Evolutionary conservation across 1,140 invertebrate genomes (phyloP).

Genomic region (Rhyzopertha dominica): DNA sequence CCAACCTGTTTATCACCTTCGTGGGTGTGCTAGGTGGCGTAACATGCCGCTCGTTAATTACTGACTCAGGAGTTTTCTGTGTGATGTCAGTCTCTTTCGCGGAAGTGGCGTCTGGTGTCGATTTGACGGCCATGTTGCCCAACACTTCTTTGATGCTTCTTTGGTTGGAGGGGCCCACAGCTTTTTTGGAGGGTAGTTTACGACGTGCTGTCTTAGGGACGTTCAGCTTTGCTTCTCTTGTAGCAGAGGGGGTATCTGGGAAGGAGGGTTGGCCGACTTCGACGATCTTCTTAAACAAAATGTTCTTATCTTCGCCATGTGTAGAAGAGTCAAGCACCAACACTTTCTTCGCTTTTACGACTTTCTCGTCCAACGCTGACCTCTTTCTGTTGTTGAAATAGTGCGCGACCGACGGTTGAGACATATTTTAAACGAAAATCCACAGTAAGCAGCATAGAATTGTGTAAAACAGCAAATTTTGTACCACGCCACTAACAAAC

Average conservation of each 20-base stretch:
- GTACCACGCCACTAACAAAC: not conserved
- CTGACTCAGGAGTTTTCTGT: not conserved
- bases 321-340: conserved; percentile 46
- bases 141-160: conserved; percentile 17
- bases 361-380: conserved; percentile 58
- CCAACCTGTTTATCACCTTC: conserved; percentile 45
- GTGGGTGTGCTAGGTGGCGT: conserved; percentile 37
- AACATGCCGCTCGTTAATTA: conserved; percentile 12
- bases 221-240: not conserved
- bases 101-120: conserved; percentile 3
- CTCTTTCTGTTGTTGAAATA: conserved; percentile 67
- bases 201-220: not conserved
- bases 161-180: conserved; percentile 13
- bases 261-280: not conserved
- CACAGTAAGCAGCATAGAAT: not conserved
- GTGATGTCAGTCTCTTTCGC: not conserved
- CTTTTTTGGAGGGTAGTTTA: conserved; percentile 2
- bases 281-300: conserved; percentile 5
- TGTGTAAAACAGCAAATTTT: not conserved
- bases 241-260: conserved; percentile 11
- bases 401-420: conserved; percentile 63
- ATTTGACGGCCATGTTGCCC: too few species aligned
- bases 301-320: conserved; percentile 5
- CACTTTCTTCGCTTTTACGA: conserved; percentile 55
- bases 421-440: conserved; percentile 48